Evolutionary conservation across 92 coral and sea anemone genomes (phyloP).

Genomic region (Porites lobata): DNA sequence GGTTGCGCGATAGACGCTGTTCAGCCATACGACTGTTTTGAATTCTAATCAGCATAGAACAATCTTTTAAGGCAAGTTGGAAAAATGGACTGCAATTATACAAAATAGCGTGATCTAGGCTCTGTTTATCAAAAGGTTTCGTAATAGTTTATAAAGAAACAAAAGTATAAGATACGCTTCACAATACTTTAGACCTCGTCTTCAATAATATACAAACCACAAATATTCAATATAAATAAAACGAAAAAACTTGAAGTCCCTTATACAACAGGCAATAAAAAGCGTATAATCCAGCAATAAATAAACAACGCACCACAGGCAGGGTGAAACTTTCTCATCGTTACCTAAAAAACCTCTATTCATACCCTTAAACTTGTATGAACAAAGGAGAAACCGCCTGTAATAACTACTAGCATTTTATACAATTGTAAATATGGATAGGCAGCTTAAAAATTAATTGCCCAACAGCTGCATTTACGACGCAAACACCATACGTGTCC

Average conservation of each 20-base stretch:
- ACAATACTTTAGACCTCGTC: background rate
- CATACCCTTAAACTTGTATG: too few relatives aligned
- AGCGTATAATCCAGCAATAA: conserved; percentile 3
- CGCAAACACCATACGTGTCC: background rate
- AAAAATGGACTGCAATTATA: too few relatives aligned
- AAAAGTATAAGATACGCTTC: background rate
- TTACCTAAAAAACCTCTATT: too few relatives aligned
- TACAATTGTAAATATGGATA: background rate
- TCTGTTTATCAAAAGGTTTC: too few relatives aligned
- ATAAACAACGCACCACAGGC: background rate
- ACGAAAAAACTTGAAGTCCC: background rate
- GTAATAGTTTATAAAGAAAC: too few relatives aligned
- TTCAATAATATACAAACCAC: background rate
- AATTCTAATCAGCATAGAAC: too few relatives aligned
- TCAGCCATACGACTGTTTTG: too few relatives aligned
- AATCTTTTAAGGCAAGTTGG: too few relatives aligned
- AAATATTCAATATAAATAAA: background rate
- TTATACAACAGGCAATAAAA: background rate
- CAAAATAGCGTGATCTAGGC: too few relatives aligned
- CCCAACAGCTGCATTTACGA: background rate
- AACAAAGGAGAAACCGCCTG: background rate
- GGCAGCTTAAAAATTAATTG: background rate
- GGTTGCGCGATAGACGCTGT: too few relatives aligned
- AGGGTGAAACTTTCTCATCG: too few relatives aligned
- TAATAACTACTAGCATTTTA: background rate